A percentile compares a stretch with the other conserved stretches of the same genome.
Conservation (phyloP, 2,797 vertebrate genomes). For the Craterocephalus amniculus region DNA sequence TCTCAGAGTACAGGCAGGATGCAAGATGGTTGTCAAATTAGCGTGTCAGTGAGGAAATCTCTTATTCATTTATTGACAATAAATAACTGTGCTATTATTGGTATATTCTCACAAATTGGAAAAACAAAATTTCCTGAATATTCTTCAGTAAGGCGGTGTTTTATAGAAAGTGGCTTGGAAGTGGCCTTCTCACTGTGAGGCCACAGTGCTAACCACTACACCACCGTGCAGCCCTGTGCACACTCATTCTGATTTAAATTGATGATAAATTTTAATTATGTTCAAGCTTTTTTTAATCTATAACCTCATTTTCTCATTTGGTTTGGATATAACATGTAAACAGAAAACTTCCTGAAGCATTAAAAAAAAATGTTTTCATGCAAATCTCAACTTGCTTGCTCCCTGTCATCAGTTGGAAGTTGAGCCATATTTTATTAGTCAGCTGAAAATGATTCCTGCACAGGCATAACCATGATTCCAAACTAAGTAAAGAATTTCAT, state of each 20-base stretch:
- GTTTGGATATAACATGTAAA: too few relatives aligned
- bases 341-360: background rate
- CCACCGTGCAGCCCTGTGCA: too few relatives aligned
- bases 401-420: background rate
- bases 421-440: background rate
- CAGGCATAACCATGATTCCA: background rate
- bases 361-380: background rate
- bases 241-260: too few relatives aligned
- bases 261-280: too few relatives aligned
- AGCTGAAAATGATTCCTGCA: background rate
- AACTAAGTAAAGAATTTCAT: background rate
- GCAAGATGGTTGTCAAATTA: too few relatives aligned
- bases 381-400: background rate
- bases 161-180: background rate
- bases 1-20: too few relatives aligned
- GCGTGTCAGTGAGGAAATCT: too few relatives aligned
- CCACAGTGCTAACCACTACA: too few relatives aligned
- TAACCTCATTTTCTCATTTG: background rate
- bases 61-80: too few relatives aligned
- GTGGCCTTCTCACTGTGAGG: too few relatives aligned
- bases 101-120: background rate
- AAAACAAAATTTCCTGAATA: constrained; percentile 13
- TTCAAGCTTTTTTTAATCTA: background rate
- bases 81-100: too few relatives aligned
- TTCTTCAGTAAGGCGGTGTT: background rate